Evolutionary conservation across 1,140 invertebrate genomes (phyloP).

Genomic region (Brachionus koreanus): DNA sequence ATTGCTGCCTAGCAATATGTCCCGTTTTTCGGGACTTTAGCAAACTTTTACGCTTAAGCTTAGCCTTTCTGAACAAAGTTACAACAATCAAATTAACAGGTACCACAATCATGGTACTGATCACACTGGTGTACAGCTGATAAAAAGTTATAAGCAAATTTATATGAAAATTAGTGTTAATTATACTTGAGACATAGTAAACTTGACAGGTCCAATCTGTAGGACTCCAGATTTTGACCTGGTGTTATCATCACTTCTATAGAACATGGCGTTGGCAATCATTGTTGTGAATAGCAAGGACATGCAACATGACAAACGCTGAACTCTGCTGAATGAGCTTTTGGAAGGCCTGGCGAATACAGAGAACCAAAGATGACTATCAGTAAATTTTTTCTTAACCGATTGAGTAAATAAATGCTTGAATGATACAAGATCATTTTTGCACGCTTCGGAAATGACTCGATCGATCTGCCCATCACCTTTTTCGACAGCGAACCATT

Average conservation of each 20-base stretch:
- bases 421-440: slow-evolving; percentile 56
- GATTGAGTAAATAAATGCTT: slow-evolving; percentile 58
- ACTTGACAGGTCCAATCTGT: slow-evolving; percentile 29
- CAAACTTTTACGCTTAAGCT: slow-evolving; percentile 44
- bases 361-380: slow-evolving; percentile 59
- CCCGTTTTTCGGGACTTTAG: slow-evolving; percentile 36
- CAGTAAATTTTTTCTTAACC: slow-evolving; percentile 57
- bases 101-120: slow-evolving; percentile 54
- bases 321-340: slow-evolving; percentile 57
- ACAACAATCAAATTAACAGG: slow-evolving; percentile 53
- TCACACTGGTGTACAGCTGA: slow-evolving; percentile 53
- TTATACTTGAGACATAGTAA: slow-evolving; percentile 42
- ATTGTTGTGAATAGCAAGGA: slow-evolving; percentile 57
- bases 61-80: slow-evolving; percentile 52
- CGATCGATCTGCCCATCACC: slow-evolving; percentile 58
- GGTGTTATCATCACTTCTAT: slow-evolving; percentile 48
- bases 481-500: slow-evolving; percentile 58
- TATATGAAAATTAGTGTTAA: too few species aligned
- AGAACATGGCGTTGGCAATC: slow-evolving; percentile 60
- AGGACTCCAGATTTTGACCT: slow-evolving; percentile 14
- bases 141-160: neutral
- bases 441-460: slow-evolving; percentile 55
- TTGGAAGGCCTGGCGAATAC: slow-evolving; percentile 54
- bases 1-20: slow-evolving; percentile 32
- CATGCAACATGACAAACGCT: slow-evolving; percentile 57